Evolutionary conservation across 2,797 vertebrate genomes (phyloP).

Genomic region (Lepilemur septentrionalis): DNA sequence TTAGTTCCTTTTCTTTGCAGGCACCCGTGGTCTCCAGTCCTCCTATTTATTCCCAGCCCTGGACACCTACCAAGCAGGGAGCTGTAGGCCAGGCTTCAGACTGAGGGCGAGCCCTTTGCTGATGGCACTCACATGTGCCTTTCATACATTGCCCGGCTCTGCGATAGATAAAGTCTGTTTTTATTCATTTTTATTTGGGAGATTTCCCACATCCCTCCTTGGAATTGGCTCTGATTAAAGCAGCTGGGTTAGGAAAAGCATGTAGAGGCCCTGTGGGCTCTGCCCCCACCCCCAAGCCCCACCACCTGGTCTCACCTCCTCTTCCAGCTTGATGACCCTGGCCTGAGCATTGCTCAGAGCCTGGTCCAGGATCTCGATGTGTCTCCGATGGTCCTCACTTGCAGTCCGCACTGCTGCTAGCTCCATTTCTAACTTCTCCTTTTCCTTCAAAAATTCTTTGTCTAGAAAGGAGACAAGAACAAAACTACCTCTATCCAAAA

Average conservation of each 20-base stretch:
- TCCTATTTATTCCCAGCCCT: neutral
- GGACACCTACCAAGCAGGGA: neutral
- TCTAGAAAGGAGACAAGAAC: conserved; percentile 82
- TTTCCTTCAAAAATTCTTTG: conserved; percentile 90
- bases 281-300: too few relatives aligned
- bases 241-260: neutral
- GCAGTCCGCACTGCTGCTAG: conserved; percentile 85
- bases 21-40: neutral
- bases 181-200: neutral
- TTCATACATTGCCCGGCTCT: neutral
- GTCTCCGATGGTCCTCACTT: conserved; percentile 89
- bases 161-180: neutral
- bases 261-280: neutral
- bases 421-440: conserved; percentile 90
- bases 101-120: neutral
- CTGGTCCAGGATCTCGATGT: conserved; percentile 91
- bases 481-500: conserved; percentile 66
- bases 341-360: conserved; percentile 90
- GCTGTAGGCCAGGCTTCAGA: neutral
- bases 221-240: neutral
- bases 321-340: conserved; percentile 90
- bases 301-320: conserved; percentile 86
- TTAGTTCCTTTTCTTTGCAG: neutral
- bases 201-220: neutral
- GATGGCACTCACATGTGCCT: neutral